Conservation (phyloP, 2,797 vertebrate species). For the Protonibea diacanthus region DNA sequence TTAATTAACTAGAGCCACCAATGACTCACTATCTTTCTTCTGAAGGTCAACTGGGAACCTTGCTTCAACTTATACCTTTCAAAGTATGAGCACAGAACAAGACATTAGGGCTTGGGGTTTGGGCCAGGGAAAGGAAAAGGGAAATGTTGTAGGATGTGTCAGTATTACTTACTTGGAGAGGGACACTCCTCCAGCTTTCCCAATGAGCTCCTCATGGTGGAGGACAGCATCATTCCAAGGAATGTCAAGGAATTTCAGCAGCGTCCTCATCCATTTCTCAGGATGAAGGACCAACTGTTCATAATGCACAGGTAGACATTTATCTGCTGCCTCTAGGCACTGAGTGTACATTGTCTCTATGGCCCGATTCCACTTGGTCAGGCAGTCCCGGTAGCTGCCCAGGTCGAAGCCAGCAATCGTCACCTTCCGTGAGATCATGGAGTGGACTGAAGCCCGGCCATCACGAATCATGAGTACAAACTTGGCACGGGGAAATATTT, state of each 20-base stretch:
- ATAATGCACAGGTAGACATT: constrained; percentile 94
- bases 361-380: constrained; percentile 98
- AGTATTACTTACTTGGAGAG: constrained; percentile 95
- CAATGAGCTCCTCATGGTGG: constrained; percentile 98
- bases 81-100: constrained; percentile 2
- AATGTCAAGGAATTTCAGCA: constrained; percentile 94
- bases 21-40: background rate
- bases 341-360: constrained; percentile 99
- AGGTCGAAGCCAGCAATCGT: constrained; percentile 98
- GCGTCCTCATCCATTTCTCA: constrained; percentile 95
- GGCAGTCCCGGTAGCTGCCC: constrained; percentile 96
- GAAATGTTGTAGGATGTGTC: background rate
- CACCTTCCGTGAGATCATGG: constrained; percentile 98
- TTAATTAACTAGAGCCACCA: background rate
- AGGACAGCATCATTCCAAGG: constrained; percentile 96
- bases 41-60: background rate
- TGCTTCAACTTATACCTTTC: background rate
- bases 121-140: background rate
- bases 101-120: background rate
- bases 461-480: constrained; percentile 98
- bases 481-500: constrained; percentile 97
- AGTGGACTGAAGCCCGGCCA: constrained; percentile 96
- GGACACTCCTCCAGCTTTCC: constrained; percentile 96
- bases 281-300: constrained; percentile 97
- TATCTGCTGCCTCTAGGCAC: constrained; percentile 93